Evolutionary conservation across 2,113 vertebrate genomes (phyloP), one percentile per base, ranked within the genome.

Genomic region (Bothrops jararaca): DNA sequence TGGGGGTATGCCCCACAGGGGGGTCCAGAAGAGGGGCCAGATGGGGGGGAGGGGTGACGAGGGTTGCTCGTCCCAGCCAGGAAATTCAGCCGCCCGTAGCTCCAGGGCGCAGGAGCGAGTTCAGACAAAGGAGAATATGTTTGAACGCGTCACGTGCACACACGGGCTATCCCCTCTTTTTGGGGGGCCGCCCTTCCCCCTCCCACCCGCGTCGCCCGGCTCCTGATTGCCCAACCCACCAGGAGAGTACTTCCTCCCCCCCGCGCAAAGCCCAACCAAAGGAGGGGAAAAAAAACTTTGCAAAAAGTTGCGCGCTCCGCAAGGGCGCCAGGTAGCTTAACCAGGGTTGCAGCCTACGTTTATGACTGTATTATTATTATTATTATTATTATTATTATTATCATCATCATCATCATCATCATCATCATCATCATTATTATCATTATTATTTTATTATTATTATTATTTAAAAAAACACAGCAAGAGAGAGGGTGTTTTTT

Each of bases 51-150:
- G 26, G 23, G 22, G 0, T 50, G 8, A 22, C 22, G 22, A 29
- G 26, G 26, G 26, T 29, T n/a, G 60, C 48, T 50, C 48, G 48
- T 50, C 48, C 69, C 2, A 7, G 69, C 69, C 69, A 18, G 12
- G 64, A 18, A n/a, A 74, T 34, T 34, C 69, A 74, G 69, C 60
- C 11, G 60, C 1, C 24, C 9, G 23, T 26, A 26, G 34, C 85
- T 23, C 22, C 85, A 24, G 20, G 20, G 85, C 39, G 85, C 85
- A 86, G 11, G 48, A 86, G 23, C 24, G n/a, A 45, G 50, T 7
- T 64, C 85, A 91, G 48, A 92, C 91, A 93, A 93, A 92, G 93
- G 56, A 80, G 56, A 15, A 29, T n/a, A 91, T 42, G 12, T 89
- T 86, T 64, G 74, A 69, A 56, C n/a, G 54, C 5, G 80, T 91